Percentiles rank a stretch among this genome's conserved stretches.
phyloP scores from a whole-genome alignment of 2,888 invertebrate species.

The Tiliacea aurago region DNA sequence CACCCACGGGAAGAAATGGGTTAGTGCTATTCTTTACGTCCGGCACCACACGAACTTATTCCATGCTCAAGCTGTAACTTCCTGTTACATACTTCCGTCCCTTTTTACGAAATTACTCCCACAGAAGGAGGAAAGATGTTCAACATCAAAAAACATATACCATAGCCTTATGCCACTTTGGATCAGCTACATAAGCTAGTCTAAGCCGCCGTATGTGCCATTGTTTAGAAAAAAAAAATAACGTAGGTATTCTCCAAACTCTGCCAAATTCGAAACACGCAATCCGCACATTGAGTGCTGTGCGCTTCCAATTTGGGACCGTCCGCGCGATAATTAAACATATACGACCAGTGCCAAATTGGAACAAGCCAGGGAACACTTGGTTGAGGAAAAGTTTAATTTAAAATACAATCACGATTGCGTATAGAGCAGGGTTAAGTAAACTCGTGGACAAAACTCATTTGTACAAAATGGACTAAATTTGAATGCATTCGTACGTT shows the following conservation, averaged over 20 bases:
- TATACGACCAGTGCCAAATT: constrained; percentile 44
- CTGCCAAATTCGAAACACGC: constrained; percentile 35
- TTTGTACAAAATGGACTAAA: not conserved
- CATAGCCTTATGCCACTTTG: too few relatives aligned
- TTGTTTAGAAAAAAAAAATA: not conserved
- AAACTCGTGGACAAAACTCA: not conserved
- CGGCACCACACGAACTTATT: too few relatives aligned
- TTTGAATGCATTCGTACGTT: not conserved
- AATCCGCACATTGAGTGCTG: not conserved
- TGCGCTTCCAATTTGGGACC: constrained; percentile 39
- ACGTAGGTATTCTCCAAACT: not conserved
- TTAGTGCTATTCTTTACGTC: too few relatives aligned
- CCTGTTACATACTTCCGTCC: too few relatives aligned
- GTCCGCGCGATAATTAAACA: constrained; percentile 40
- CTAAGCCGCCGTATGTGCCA: not conserved
- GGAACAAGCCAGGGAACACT: constrained; percentile 4
- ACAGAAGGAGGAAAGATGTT: too few relatives aligned
- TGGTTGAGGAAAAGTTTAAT: constrained; percentile 25
- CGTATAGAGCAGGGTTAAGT: not conserved
- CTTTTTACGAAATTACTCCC: too few relatives aligned
- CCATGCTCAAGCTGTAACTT: too few relatives aligned
- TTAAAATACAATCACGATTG: constrained; percentile 31
- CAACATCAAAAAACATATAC: too few relatives aligned
- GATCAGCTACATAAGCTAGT: too few relatives aligned
- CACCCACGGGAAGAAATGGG: too few relatives aligned